phyloP scores from a whole-genome alignment of 1,140 invertebrate genomes.

The Heliconius melpomene region DNA sequence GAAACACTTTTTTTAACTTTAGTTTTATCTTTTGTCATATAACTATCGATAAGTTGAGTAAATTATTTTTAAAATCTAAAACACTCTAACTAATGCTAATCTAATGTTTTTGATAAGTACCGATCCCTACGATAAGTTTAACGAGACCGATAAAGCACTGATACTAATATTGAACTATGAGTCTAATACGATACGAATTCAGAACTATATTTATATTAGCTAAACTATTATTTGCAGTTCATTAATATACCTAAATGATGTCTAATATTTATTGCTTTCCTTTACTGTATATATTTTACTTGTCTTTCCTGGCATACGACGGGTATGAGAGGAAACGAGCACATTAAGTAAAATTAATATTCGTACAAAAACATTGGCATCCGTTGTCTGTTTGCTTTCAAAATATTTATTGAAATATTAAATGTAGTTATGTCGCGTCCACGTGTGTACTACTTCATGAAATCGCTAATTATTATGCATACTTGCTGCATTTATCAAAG shows the following conservation, averaged over 20 bases:
- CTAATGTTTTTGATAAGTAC: no score
- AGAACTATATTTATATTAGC: no score
- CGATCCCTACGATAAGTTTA: no score
- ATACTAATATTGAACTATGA: no score
- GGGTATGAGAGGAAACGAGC: not conserved
- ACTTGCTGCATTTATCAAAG: not conserved
- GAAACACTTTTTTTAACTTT: no score
- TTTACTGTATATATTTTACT: not conserved
- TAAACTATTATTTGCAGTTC: no score
- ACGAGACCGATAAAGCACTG: no score
- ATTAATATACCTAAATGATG: not conserved
- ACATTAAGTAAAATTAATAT: constrained; percentile 4
- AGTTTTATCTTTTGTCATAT: no score
- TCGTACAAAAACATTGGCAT: constrained; percentile 19
- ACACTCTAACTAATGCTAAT: no score
- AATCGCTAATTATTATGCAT: not conserved
- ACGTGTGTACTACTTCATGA: not conserved
- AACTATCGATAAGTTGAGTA: no score
- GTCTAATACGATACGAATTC: no score
- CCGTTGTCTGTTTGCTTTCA: constrained; percentile 14
- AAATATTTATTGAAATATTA: constrained; percentile 20
- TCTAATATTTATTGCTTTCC: not conserved
- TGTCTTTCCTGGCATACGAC: constrained; percentile 11
- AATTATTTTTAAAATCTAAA: no score
- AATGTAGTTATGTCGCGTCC: constrained; percentile 10